Base-by-base conservation (phyloP, 2,113 vertebrate genomes). In the Pontoporia blainvillei region DNA sequence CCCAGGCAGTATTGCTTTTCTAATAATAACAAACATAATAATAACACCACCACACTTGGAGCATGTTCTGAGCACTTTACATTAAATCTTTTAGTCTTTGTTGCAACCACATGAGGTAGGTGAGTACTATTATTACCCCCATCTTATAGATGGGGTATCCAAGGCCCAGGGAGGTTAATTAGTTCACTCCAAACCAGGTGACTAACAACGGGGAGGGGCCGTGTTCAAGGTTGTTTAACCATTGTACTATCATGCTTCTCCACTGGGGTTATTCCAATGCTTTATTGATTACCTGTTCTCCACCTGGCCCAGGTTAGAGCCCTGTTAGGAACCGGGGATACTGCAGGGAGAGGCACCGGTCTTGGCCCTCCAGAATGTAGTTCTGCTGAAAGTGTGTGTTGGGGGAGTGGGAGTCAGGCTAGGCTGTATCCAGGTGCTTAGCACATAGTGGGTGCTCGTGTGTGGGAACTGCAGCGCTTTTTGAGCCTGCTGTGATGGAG, bases 191-290 rank as follows among this genome's bases (percentile, higher is more conserved):
- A n/a, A 10, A 11, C 6, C 23, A 13, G 7, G 27, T 23, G 12
- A 36, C 31, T 73, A 20, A 27, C 57, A 25, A 73, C n/a, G 6
- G 34, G 39, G 62, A 91, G 67, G 67, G 6, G n/a, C 39, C 6
- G 0, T 3, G 3, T 44, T 59, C 46, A 10, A 5, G 12, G 11
- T 27, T 27, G 23, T 17, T 29, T 23, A 59, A 1, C 8, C 0
- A 0, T 62, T 29, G 18, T 18, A 8, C 10, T 1, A 8, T 27
- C 49, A 46, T 49, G 17, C 46, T 49, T n/a, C 11, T 31, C 27
- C 4, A 0, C 27, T 5, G 21, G 23, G 64, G 20, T 67, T 15
- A 2, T 57, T 21, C 41, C 36, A 27, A 11, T 3, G 29, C 12
- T 94, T 29, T 49, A 13, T 1, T 21, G 12, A 76, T 5, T 23